Evolutionary conservation across 2,113 vertebrate genomes (phyloP), one percentile per base, ranked within the genome.

Genomic region (Clinocottus analis): DNA sequence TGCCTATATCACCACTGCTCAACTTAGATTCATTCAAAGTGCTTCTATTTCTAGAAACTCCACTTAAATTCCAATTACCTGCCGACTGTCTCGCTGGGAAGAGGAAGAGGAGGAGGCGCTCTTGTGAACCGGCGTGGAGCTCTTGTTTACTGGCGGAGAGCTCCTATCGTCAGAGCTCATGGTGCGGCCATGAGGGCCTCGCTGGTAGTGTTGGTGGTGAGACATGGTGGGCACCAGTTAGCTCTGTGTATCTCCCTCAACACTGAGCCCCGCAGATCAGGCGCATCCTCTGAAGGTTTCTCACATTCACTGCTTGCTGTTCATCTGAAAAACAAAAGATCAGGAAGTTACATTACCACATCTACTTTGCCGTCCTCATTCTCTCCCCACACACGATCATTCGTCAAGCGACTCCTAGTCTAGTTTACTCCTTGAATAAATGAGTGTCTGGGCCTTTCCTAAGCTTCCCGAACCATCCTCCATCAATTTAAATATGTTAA

Each of bases 101-200:
- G 97, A 97, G 0, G 95, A 95, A 1, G 97, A 97, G 16, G 96
- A 97, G 45, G 97, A 99, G 90, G 94, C 95, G 93, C 96, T 99
- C 96, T 97, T 97, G 75, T 99, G 97, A 65, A 97, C 96, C 4
- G 97, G 97, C 27, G 97, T 98, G 83, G 97, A 93, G 23, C 84
- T 95, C 93, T 96, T 99, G 92, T 96, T 96, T 91, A 95, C 93
- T 68, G 96, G 96, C 62, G 94, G 96, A 86, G 92, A 60, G 86
- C 89, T 94, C 93, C 97, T 97, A 89, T 99, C 98, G 85, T 99
- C 98, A 16, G 97, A 94, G 95, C 96, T 99, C 96, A 97, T 94
- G 77, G 95, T 91, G 89, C 96, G 96, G 90, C 92, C 68, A 55
- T 92, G 92, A 76, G 88, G 85, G 87, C 91, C 93, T 75, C 86